phyloP scores from a whole-genome alignment of 2,888 invertebrate genomes.

The Globia sparganii region DNA sequence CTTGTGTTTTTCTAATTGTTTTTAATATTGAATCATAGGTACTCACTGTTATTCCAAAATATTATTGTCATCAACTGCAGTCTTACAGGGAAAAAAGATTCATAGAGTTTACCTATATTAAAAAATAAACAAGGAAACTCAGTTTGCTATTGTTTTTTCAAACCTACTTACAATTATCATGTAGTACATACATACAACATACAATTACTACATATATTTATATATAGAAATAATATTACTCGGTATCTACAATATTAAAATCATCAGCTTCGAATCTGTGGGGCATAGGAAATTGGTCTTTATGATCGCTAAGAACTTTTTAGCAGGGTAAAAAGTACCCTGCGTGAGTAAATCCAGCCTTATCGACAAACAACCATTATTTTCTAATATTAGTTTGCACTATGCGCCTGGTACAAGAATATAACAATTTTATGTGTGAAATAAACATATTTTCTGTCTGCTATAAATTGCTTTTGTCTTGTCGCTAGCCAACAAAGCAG shows the following conservation, averaged over 20 bases:
- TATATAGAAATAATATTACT: not conserved
- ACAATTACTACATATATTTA: no score
- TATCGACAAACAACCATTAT: not conserved
- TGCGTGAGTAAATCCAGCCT: not conserved
- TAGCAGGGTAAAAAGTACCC: not conserved
- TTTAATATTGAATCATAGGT: not conserved
- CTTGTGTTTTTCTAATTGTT: not conserved
- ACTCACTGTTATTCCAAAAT: constrained; percentile 14
- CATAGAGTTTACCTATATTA: not conserved
- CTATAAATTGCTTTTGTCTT: not conserved
- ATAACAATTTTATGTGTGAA: not conserved
- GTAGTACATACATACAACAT: no score
- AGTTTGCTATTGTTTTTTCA: not conserved
- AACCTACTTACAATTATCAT: no score
- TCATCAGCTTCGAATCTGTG: not conserved
- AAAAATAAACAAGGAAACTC: not conserved
- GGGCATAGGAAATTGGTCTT: not conserved
- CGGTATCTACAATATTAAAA: not conserved
- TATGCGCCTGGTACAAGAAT: not conserved
- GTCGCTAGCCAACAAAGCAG: not conserved
- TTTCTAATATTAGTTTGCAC: not conserved
- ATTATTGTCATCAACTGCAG: constrained; percentile 18
- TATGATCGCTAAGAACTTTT: not conserved
- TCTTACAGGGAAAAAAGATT: constrained; percentile 23
- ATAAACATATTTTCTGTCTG: not conserved